Conservation (phyloP, 64 coral and sea anemone species). For the Actinia equina region DNA sequence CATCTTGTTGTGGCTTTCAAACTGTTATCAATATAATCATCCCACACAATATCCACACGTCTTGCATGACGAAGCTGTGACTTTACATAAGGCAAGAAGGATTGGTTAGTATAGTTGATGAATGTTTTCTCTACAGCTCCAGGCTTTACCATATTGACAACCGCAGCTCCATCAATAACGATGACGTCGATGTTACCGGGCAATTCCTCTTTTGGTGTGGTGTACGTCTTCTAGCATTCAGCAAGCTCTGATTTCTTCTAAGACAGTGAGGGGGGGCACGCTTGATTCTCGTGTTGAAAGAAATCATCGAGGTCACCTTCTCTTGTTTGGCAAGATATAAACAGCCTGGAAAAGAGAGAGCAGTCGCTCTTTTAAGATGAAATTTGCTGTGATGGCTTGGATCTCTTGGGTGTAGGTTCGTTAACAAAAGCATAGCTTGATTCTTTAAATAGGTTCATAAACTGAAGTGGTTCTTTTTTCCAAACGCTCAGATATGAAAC, state of each 20-base stretch:
- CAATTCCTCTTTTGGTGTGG: too few relatives aligned
- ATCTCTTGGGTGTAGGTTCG: neutral
- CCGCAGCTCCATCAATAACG: too few relatives aligned
- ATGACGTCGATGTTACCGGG: too few relatives aligned
- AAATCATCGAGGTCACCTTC: constrained; percentile 28
- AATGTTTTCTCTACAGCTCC: neutral
- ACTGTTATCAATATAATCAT: constrained; percentile 25
- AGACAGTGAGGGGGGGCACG: constrained; percentile 29
- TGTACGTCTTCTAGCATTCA: too few relatives aligned
- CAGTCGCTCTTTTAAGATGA: constrained; percentile 42
- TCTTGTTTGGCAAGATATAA: constrained; percentile 38
- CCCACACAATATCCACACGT: constrained; percentile 30
- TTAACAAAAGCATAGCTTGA: constrained; percentile 10
- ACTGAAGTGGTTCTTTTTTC: constrained; percentile 21
- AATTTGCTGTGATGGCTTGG: constrained; percentile 27
- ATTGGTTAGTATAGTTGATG: neutral
- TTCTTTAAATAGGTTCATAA: constrained; percentile 14
- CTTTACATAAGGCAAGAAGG: neutral
- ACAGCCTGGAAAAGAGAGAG: constrained; percentile 40
- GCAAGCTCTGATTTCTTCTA: too few relatives aligned
- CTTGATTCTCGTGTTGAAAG: constrained; percentile 49
- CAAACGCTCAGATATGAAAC: neutral
- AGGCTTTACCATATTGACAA: neutral
- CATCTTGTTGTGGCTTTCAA: constrained; percentile 31
- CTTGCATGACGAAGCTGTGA: neutral